phyloP scores from a whole-genome alignment of 2,888 invertebrate genomes.

The Halocaridina rubra region DNA sequence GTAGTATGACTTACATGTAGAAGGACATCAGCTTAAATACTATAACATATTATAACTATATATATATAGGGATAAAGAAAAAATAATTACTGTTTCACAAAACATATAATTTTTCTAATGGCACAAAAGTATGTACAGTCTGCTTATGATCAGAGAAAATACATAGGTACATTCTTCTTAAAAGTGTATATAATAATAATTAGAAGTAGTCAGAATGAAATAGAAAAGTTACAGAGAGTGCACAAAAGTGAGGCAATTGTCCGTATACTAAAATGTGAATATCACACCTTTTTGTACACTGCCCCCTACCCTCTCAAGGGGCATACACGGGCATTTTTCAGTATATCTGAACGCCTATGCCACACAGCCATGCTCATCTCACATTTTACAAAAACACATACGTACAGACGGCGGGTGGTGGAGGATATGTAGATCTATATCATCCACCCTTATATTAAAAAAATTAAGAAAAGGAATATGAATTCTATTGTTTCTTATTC shows the following conservation, averaged over 20 bases:
- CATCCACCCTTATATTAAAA: background rate
- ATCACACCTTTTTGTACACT: background rate
- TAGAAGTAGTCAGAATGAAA: conserved; percentile 32
- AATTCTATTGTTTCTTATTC: background rate
- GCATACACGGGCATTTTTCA: conserved; percentile 2
- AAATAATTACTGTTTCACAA: too few species aligned
- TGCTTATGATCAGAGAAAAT: conserved; percentile 46
- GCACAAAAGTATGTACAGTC: conserved; percentile 51
- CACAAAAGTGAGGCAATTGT: background rate
- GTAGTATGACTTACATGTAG: too few species aligned
- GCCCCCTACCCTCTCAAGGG: background rate
- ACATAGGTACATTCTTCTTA: conserved; percentile 42
- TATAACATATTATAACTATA: too few species aligned
- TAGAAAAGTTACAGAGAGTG: background rate
- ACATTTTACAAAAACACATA: conserved; percentile 13
- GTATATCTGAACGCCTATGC: conserved; percentile 11
- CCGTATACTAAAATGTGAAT: background rate
- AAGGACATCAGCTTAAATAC: too few species aligned
- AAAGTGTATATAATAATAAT: conserved; percentile 41
- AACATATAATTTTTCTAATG: conserved; percentile 56
- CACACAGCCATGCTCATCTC: conserved; percentile 9
- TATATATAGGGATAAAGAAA: too few species aligned
- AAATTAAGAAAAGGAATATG: background rate
- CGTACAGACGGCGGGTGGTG: background rate
- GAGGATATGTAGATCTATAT: conserved; percentile 25